Conservation (phyloP, 2,797 vertebrate genomes). For the Halcyon leucocephala region DNA sequence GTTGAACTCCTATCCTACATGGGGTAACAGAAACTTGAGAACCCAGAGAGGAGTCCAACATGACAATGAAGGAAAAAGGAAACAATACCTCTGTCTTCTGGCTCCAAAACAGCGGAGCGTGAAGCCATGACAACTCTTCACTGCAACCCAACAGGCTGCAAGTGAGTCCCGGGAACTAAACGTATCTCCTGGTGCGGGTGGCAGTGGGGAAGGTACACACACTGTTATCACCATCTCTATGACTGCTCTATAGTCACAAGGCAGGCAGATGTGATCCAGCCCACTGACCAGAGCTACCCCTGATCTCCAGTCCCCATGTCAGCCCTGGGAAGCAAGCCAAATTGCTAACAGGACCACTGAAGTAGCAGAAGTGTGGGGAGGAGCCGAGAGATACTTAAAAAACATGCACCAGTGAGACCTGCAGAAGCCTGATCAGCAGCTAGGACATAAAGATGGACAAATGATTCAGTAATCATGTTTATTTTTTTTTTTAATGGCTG, state of each 20-base stretch:
- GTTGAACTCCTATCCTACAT: not conserved
- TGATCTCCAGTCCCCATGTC: constrained; percentile 39
- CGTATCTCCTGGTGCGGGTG: constrained; percentile 8
- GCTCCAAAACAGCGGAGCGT: not conserved
- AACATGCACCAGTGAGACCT: not conserved
- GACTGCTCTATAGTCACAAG: constrained; percentile 4
- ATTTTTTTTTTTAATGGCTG: not conserved
- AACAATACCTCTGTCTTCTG: not conserved
- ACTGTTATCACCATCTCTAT: not conserved
- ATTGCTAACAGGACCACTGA: constrained; percentile 18
- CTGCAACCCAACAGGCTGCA: constrained; percentile 1
- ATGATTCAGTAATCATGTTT: not conserved
- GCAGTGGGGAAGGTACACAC: not conserved
- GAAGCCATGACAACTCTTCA: not conserved
- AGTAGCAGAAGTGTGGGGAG: not conserved
- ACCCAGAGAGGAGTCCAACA: not conserved
- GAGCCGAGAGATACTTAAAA: not conserved
- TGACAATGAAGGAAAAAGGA: not conserved
- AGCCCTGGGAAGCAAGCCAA: constrained; percentile 37
- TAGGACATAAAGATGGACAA: not conserved
- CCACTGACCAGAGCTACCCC: constrained; percentile 5
- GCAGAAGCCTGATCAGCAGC: not conserved
- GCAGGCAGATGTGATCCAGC: constrained; percentile 36
- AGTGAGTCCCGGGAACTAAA: not conserved
- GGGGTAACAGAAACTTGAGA: not conserved